phyloP scores from a whole-genome alignment of 53 echinoderm and acorn worm species.

The Patiria pectinifera region DNA sequence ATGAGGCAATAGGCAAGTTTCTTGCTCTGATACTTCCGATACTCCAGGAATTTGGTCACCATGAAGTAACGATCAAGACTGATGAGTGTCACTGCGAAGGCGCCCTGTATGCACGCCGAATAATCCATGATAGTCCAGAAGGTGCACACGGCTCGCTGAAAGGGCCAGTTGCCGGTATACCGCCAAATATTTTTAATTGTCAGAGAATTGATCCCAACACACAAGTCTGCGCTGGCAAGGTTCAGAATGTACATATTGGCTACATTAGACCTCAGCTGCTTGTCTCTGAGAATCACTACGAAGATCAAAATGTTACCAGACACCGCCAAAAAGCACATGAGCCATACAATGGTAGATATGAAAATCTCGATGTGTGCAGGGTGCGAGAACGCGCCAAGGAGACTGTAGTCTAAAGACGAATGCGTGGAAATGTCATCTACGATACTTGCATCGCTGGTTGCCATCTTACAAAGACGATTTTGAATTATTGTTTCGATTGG shows the following conservation, averaged over 20 bases:
- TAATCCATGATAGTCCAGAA: slow-evolving; percentile 30
- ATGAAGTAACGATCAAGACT: slow-evolving; percentile 58
- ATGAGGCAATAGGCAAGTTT: too few relatives aligned
- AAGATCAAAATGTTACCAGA: slow-evolving; percentile 45
- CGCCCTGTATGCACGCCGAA: too few relatives aligned
- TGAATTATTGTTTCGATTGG: too few relatives aligned
- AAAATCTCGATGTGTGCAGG: too few relatives aligned
- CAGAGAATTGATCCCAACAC: slow-evolving; percentile 40
- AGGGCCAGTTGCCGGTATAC: slow-evolving; percentile 60
- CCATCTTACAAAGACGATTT: too few relatives aligned
- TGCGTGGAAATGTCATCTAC: too few relatives aligned
- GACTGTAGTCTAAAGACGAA: too few relatives aligned
- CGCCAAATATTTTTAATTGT: slow-evolving; percentile 43
- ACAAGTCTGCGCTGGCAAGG: slow-evolving; percentile 52
- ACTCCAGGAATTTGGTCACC: background rate
- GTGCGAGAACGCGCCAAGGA: too few relatives aligned
- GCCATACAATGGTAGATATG: slow-evolving; percentile 55
- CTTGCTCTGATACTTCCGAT: too few relatives aligned
- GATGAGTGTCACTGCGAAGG: slow-evolving; percentile 24
- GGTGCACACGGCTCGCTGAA: slow-evolving; percentile 10
- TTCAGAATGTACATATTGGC: slow-evolving; percentile 53
- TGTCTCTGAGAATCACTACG: slow-evolving; percentile 31
- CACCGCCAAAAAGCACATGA: slow-evolving; percentile 8
- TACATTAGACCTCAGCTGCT: slow-evolving; percentile 36
- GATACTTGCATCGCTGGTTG: too few relatives aligned